phyloP scores from a whole-genome alignment of 2,797 vertebrate genomes.

The Bovichtus diacanthus region DNA sequence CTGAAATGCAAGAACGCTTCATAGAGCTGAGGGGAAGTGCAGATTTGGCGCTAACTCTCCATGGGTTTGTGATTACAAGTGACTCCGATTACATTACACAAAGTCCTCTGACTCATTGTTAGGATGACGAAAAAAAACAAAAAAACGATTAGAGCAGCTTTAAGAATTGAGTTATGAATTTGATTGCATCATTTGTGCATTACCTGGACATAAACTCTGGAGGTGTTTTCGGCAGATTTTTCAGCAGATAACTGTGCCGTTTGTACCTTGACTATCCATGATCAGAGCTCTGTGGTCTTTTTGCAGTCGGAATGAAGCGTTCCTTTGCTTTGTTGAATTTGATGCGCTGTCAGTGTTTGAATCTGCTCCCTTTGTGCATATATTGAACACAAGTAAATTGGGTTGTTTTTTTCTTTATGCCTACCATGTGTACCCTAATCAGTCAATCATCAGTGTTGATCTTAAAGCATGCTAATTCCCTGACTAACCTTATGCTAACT shows the following conservation, averaged over 20 bases:
- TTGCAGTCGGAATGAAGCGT: neutral
- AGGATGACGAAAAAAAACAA: neutral
- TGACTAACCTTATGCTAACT: neutral
- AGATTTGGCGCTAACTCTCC: neutral
- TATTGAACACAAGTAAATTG: neutral
- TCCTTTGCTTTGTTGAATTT: neutral
- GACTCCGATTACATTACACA: neutral
- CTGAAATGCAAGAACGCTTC: no score
- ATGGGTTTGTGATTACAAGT: neutral
- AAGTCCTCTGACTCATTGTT: neutral
- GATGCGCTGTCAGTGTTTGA: neutral
- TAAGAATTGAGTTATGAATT: neutral
- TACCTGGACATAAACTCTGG: neutral
- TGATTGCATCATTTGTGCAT: neutral
- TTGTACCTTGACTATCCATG: no score
- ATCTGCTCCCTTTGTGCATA: conserved; percentile 1
- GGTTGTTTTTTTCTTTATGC: neutral
- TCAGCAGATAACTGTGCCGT: neutral
- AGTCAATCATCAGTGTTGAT: neutral
- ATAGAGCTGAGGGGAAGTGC: neutral
- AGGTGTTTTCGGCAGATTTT: neutral
- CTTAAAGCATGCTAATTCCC: neutral
- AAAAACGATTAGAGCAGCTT: neutral
- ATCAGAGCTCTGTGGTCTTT: neutral
- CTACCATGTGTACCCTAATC: neutral